A percentile compares a stretch with the other conserved stretches of the same genome.
Conservation (phyloP, 2,113 vertebrate species). For the Odocoileus hemionus region DNA sequence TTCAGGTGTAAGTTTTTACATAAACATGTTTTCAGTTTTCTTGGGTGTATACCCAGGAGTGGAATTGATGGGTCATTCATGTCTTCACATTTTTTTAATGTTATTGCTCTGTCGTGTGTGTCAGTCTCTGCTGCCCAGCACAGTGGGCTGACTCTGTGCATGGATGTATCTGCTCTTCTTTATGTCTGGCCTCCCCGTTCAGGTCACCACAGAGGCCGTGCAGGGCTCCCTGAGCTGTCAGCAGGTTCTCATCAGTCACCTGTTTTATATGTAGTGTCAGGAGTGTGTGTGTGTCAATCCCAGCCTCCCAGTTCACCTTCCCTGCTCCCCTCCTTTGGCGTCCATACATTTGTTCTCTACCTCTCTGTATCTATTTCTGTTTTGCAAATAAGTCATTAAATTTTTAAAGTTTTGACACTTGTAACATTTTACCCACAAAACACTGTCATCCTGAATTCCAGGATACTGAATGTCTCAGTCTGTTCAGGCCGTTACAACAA, state of each 20-base stretch:
- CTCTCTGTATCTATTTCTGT: background rate
- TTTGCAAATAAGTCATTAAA: background rate
- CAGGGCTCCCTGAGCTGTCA: background rate
- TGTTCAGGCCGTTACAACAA: background rate
- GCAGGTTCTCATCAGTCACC: rapidly evolving
- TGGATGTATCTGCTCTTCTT: rapidly evolving
- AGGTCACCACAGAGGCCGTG: background rate
- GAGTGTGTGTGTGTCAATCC: rapidly evolving
- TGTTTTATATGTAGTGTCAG: rapidly evolving
- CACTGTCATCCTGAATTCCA: background rate
- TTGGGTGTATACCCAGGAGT: background rate
- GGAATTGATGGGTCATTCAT: background rate
- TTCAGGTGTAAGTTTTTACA: background rate
- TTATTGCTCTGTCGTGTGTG: rapidly evolving
- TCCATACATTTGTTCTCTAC: background rate
- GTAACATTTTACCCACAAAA: background rate
- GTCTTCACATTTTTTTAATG: background rate
- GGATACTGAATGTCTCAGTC: background rate
- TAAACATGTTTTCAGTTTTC: background rate
- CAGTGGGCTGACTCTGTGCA: rapidly evolving
- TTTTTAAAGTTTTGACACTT: background rate
- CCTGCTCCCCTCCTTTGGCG: background rate
- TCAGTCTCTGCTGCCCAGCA: rapidly evolving
- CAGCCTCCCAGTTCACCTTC: rapidly evolving
- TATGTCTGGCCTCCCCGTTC: rapidly evolving